These are phyloP conservation scores for Malaclemys terrapin DNA, from an alignment of 2,113 vertebrate species.

Conservation along the genomic window DNA sequence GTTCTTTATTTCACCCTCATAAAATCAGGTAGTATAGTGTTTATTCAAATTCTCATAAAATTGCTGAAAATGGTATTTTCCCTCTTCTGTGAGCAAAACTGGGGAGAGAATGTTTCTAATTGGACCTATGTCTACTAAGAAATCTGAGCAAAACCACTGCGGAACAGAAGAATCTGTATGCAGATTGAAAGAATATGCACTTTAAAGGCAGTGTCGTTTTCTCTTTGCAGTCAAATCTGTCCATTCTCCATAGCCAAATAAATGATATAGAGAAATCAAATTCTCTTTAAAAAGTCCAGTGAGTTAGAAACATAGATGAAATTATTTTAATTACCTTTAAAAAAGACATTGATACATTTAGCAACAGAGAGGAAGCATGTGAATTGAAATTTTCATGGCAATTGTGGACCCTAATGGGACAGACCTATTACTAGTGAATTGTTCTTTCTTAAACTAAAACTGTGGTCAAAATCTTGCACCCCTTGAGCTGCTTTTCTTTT, in stretches of 20 bases:
- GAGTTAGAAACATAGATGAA: not conserved
- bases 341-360: constrained; percentile 22
- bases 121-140: not conserved
- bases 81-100: not conserved
- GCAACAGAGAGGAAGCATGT: constrained; percentile 33
- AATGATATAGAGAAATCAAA: not conserved
- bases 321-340: not conserved
- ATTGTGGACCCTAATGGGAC: constrained; percentile 81
- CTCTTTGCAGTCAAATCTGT: not conserved
- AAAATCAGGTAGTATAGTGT: not conserved
- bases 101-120: not conserved
- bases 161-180: not conserved
- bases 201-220: not conserved
- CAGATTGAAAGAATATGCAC: not conserved
- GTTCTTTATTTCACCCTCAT: not conserved
- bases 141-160: not conserved
- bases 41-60: not conserved
- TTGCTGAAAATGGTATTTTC: not conserved
- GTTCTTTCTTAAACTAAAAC: constrained; percentile 78
- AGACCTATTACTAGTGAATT: constrained; percentile 81
- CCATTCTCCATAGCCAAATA: not conserved
- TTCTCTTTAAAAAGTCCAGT: not conserved
- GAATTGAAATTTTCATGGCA: constrained; percentile 55
- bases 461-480: constrained; percentile 69
- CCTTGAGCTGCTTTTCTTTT: constrained; percentile 67